These are phyloP conservation scores for Corythoichthys haematopterus DNA, from an alignment of 2,113 vertebrate species.

Conservation along the genomic window DNA sequence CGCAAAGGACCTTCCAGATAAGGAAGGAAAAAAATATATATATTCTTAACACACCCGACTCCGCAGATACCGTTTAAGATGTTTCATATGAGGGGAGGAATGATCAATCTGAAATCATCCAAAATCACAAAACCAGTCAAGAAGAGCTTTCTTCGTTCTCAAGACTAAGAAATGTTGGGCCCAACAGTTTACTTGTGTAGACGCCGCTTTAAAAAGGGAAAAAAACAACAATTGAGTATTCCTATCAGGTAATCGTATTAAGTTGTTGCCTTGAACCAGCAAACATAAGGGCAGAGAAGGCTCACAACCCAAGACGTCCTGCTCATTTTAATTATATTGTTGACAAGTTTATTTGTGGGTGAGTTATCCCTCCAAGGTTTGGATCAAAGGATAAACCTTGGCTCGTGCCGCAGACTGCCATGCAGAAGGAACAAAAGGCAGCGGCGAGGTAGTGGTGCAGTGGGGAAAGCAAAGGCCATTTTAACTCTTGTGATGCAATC, in stretches of 20 bases:
- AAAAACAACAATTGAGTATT: neutral
- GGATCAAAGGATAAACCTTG: conserved; percentile 70
- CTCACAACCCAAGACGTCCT: conserved; percentile 8
- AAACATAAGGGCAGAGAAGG: conserved; percentile 33
- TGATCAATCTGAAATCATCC: neutral
- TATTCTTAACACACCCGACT: neutral
- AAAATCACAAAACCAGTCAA: neutral
- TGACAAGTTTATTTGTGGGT: conserved; percentile 56
- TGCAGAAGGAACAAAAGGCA: conserved; percentile 59
- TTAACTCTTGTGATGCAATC: conserved; percentile 44
- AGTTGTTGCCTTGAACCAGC: conserved; percentile 19
- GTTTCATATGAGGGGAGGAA: neutral
- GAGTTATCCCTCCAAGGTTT: conserved; percentile 57
- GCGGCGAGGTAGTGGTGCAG: conserved; percentile 36
- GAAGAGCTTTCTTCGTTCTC: neutral
- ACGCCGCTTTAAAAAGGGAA: neutral
- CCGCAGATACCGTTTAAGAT: neutral
- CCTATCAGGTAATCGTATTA: neutral
- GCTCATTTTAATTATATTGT: conserved; percentile 66
- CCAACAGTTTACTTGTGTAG: no score
- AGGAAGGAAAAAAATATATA: no score
- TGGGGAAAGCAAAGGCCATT: conserved; percentile 36
- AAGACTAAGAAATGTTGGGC: neutral
- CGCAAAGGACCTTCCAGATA: no score
- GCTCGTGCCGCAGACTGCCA: conserved; percentile 43